These are phyloP conservation scores for Mastigias papua DNA, from an alignment of 30 jellyfish, hydroid and myxozoan species.

Conservation along the genomic window DNA sequence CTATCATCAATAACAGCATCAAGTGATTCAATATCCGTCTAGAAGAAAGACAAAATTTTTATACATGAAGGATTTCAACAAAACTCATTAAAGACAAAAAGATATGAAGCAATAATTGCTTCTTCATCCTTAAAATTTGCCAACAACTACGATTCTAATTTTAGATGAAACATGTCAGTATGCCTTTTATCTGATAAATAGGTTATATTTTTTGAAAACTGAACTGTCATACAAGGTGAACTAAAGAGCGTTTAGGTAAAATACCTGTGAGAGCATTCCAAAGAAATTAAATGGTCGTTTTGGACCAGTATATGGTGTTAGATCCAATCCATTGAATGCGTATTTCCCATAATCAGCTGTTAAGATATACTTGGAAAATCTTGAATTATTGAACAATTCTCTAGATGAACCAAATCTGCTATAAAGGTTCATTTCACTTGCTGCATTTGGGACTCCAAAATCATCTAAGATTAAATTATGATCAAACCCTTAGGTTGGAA, in stretches of 20 bases:
- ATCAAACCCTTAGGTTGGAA: not conserved
- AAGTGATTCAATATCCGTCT: conserved; percentile 57
- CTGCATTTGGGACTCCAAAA: conserved; percentile 75
- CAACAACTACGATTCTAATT: not conserved
- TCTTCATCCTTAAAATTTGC: too few species aligned
- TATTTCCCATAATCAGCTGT: conserved; percentile 78
- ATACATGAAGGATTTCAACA: not conserved
- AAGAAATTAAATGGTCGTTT: conserved; percentile 95
- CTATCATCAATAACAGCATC: not conserved
- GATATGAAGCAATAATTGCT: not conserved
- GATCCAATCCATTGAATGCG: conserved; percentile 89
- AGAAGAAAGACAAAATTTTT: not conserved
- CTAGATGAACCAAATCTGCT: conserved; percentile 62
- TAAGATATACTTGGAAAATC: conserved; percentile 57
- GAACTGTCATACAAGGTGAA: not conserved
- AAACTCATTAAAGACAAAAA: not conserved
- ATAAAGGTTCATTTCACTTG: conserved; percentile 44
- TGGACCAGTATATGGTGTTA: conserved; percentile 97
- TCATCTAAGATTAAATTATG: conserved; percentile 68
- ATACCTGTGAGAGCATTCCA: conserved; percentile 86
- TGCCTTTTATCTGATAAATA: not conserved
- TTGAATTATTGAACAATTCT: conserved; percentile 5
- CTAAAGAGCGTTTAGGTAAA: not conserved
- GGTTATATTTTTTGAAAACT: not conserved
- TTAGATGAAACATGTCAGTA: not conserved